Percentiles rank a stretch among this genome's conserved stretches.
Conservation (phyloP, 1,140 invertebrate genomes). For the Cydia fagiglandana region DNA sequence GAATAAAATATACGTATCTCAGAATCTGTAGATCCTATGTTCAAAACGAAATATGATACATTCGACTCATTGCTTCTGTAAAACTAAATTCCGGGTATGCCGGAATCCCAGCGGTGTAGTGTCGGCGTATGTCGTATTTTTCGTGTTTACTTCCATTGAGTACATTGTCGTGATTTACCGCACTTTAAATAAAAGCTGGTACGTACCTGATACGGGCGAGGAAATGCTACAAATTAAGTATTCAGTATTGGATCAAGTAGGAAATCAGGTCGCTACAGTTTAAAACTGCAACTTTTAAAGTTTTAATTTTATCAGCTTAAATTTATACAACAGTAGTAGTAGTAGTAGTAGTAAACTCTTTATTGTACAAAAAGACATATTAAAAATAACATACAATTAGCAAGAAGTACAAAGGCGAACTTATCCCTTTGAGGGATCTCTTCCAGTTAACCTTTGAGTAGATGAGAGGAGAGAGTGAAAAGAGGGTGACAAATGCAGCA, state of each 20-base stretch:
- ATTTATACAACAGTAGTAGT: no score
- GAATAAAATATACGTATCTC: constrained; percentile 9
- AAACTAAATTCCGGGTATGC: background rate
- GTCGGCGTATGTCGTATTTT: background rate
- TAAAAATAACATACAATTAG: no score
- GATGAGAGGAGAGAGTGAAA: no score
- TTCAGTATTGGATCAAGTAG: constrained; percentile 1
- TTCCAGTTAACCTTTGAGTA: no score
- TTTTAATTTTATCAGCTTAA: no score
- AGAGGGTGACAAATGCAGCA: no score
- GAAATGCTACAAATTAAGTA: background rate
- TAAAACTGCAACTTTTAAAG: background rate
- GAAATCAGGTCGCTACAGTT: background rate
- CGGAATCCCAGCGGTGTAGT: background rate
- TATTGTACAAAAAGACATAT: no score
- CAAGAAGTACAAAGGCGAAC: no score
- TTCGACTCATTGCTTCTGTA: background rate
- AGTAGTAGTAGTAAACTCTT: no score
- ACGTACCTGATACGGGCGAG: background rate
- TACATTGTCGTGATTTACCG: background rate
- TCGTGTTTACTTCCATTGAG: background rate
- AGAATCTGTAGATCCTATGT: background rate
- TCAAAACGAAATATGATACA: background rate
- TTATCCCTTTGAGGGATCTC: no score
- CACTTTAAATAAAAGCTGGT: background rate